Conservation (phyloP, 2,888 invertebrate genomes). For the Chloroclysta siterata region DNA sequence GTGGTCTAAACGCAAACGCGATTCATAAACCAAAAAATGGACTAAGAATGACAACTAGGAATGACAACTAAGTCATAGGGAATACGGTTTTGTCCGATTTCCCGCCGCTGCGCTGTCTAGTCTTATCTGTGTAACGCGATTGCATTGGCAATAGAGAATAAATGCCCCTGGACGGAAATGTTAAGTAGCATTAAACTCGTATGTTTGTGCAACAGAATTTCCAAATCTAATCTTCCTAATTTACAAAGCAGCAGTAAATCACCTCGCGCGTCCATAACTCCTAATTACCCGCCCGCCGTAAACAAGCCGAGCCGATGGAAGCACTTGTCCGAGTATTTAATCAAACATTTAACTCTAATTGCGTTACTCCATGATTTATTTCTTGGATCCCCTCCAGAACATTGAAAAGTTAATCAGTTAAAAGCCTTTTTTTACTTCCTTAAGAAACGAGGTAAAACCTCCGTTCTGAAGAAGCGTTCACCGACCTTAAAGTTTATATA, state of each 20-base stretch:
- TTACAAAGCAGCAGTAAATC: slow-evolving; percentile 10
- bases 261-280: slow-evolving; percentile 8
- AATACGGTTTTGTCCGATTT: too few species aligned
- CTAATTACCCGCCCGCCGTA: slow-evolving; percentile 24
- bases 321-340: slow-evolving; percentile 52
- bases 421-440: slow-evolving; percentile 71
- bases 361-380: slow-evolving; percentile 77
- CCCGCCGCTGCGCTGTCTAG: too few species aligned
- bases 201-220: too few species aligned
- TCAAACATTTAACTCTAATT: slow-evolving; percentile 75
- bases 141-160: too few species aligned
- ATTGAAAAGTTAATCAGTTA: slow-evolving; percentile 81
- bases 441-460: slow-evolving; percentile 45
- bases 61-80: too few species aligned
- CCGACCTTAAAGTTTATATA: neutral
- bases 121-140: too few species aligned
- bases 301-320: slow-evolving; percentile 16
- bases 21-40: too few species aligned
- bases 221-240: neutral
- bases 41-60: too few species aligned
- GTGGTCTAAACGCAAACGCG: too few species aligned
- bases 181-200: too few species aligned
- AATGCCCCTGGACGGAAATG: too few species aligned
- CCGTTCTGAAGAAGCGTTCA: slow-evolving; percentile 25
- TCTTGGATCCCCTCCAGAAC: slow-evolving; percentile 70